Percentiles rank a stretch among this genome's conserved stretches.
Conservation (phyloP, 2,888 invertebrate species). For the Cryptosula pallasiana region DNA sequence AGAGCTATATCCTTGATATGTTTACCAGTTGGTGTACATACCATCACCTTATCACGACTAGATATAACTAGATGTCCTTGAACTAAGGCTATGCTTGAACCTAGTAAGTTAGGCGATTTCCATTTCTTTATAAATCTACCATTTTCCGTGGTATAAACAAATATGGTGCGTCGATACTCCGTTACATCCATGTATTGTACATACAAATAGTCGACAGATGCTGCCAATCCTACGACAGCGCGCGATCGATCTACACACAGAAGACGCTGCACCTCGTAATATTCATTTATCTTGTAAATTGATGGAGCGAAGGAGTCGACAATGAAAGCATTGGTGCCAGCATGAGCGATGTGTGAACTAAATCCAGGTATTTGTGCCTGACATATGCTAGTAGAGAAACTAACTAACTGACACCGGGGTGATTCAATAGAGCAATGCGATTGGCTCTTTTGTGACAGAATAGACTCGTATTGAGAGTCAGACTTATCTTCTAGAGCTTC, state of each 20-base stretch:
- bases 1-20: not conserved
- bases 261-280: not conserved
- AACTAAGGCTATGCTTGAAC: constrained; percentile 1
- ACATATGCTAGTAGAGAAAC: not conserved
- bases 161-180: not conserved
- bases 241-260: not conserved
- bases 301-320: not conserved
- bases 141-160: not conserved
- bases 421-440: no score
- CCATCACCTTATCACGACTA: not conserved
- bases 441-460: no score
- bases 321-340: not conserved
- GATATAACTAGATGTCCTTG: not conserved
- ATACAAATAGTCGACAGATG: not conserved
- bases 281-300: not conserved
- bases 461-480: no score
- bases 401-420: not conserved
- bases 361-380: not conserved
- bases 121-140: not conserved
- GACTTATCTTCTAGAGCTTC: no score
- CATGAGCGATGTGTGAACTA: not conserved
- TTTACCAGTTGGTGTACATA: not conserved
- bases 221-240: constrained; percentile 1
- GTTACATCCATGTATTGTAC: constrained; percentile 2
- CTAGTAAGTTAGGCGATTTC: not conserved